These are phyloP conservation scores for Hartigia nigra DNA, from an alignment of 2,888 invertebrate genomes.

Conservation along the genomic window DNA sequence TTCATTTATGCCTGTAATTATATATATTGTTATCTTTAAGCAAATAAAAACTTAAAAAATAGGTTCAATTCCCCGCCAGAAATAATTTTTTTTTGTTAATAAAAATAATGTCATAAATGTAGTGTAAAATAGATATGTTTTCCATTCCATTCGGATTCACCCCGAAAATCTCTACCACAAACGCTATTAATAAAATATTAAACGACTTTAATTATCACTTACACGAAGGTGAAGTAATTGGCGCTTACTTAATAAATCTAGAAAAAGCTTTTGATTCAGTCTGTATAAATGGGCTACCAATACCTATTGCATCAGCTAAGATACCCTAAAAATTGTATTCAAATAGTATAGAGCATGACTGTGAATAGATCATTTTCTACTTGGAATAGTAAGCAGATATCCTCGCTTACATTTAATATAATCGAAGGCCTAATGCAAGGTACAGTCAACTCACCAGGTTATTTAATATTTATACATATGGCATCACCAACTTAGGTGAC, in stretches of 20 bases:
- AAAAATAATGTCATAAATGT: no score
- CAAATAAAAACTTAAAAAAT: no score
- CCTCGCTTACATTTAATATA: neutral
- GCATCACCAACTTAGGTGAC: neutral
- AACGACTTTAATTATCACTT: neutral
- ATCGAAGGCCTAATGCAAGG: neutral
- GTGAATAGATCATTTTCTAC: neutral
- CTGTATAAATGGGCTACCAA: neutral
- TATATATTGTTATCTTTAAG: no score
- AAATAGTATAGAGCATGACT: neutral
- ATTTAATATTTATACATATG: neutral
- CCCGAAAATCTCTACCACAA: no score
- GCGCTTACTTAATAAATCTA: neutral
- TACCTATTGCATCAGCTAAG: neutral
- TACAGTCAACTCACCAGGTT: neutral
- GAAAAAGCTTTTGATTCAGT: neutral
- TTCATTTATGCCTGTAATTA: no score
- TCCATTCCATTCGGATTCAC: no score
- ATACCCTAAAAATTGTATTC: neutral
- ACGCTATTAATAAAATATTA: neutral
- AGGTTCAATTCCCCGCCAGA: no score
- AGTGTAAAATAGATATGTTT: no score
- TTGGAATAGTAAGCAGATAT: neutral
- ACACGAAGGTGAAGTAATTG: neutral
- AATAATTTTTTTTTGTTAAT: no score